phyloP scores from a whole-genome alignment of 2,797 vertebrate genomes.

The Ptychadena robeensis region DNA sequence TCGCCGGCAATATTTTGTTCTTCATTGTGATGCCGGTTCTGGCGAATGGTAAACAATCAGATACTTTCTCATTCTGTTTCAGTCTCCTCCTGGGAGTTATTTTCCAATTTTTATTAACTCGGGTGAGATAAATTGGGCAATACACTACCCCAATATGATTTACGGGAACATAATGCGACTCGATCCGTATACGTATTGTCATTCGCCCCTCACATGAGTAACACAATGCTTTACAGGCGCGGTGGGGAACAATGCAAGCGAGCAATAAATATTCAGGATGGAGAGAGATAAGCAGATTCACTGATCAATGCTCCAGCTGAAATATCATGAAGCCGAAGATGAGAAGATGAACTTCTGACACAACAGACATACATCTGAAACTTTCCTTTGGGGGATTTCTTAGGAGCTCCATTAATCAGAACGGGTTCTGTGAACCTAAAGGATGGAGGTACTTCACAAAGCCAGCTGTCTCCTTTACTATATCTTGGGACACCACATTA shows the following conservation, averaged over 20 bases:
- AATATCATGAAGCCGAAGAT: slow-evolving; percentile 49
- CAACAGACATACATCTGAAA: slow-evolving; percentile 2
- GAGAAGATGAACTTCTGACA: slow-evolving; percentile 36
- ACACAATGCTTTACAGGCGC: slow-evolving; percentile 56
- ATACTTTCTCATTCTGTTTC: slow-evolving; percentile 54
- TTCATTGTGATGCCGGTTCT: slow-evolving; percentile 15
- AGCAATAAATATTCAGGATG: slow-evolving; percentile 56
- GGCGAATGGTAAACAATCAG: slow-evolving; percentile 57
- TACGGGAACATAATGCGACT: slow-evolving; percentile 50
- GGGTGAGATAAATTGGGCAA: slow-evolving; percentile 56
- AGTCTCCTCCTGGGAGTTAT: slow-evolving; percentile 54
- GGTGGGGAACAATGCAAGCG: slow-evolving; percentile 52
- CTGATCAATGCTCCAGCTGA: slow-evolving; percentile 54
- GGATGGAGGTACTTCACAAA: background rate
- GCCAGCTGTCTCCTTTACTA: too few species aligned
- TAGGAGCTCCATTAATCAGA: background rate
- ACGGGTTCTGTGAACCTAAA: background rate
- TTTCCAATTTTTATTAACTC: slow-evolving; percentile 61
- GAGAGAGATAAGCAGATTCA: slow-evolving; percentile 54
- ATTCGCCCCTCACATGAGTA: slow-evolving; percentile 52
- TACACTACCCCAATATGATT: slow-evolving; percentile 60
- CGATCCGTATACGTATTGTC: slow-evolving; percentile 48
- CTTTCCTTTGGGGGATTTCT: background rate
- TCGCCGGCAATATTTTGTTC: slow-evolving; percentile 24
- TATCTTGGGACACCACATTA: too few species aligned